These are phyloP conservation scores for Fratercula arctica DNA, from an alignment of 2,797 vertebrate species.

Conservation along the genomic window DNA sequence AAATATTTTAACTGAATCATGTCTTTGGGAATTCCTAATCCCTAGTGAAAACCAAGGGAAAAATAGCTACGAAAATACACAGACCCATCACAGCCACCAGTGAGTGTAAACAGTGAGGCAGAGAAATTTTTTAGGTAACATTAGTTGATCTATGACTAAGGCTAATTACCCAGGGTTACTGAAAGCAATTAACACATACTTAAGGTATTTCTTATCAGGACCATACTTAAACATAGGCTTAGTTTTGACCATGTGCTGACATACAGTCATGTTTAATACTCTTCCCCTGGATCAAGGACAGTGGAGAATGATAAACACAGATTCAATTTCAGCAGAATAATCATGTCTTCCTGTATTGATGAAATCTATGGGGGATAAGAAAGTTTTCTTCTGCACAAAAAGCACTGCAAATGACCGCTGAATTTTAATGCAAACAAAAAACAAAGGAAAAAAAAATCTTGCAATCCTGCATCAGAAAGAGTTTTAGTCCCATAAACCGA, in stretches of 20 bases:
- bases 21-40: neutral
- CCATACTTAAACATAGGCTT: neutral
- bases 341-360: neutral
- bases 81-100: neutral
- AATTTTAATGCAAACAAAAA: neutral
- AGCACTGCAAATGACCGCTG: neutral
- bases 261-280: neutral
- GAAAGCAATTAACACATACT: neutral
- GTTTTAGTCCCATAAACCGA: neutral
- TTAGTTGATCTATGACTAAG: neutral
- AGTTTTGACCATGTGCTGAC: neutral
- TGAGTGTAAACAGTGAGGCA: neutral
- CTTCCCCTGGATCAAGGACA: neutral
- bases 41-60: neutral
- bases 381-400: neutral
- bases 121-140: neutral
- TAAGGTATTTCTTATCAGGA: neutral
- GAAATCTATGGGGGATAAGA: neutral
- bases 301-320: neutral
- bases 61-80: neutral
- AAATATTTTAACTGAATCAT: neutral
- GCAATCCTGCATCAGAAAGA: neutral
- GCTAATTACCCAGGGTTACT: neutral
- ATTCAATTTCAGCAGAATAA: slow-evolving; percentile 40
- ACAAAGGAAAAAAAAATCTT: neutral